phyloP scores from a whole-genome alignment of 1,140 invertebrate genomes.

The Drosophila mojavensis region DNA sequence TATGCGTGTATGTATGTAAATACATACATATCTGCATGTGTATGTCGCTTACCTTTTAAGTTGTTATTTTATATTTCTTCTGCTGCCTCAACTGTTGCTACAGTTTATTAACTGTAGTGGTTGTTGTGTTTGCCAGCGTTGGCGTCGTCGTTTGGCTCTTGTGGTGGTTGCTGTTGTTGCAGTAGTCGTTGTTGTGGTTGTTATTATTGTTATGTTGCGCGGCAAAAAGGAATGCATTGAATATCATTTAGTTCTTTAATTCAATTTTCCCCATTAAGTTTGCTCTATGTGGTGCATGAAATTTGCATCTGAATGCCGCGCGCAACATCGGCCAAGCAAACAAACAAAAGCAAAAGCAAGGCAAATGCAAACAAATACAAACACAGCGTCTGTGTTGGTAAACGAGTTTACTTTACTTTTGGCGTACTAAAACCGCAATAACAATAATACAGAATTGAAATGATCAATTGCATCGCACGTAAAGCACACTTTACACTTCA shows the following conservation, averaged over 20 bases:
- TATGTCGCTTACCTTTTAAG: constrained; percentile 51
- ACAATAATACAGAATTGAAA: constrained; percentile 27
- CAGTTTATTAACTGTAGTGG: constrained; percentile 34
- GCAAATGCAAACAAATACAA: constrained; percentile 43
- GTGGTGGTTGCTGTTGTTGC: constrained; percentile 17
- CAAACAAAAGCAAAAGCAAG: constrained; percentile 29
- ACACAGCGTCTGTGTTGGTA: constrained; percentile 37
- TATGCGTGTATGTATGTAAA: neutral
- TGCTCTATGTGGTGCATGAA: constrained; percentile 20
- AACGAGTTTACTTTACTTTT: constrained; percentile 47
- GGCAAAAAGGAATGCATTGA: constrained; percentile 47
- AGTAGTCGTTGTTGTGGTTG: constrained; percentile 8
- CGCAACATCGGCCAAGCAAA: constrained; percentile 32
- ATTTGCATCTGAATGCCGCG: constrained; percentile 55
- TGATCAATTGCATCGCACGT: constrained; percentile 27
- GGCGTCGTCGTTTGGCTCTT: constrained; percentile 33
- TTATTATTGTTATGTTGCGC: constrained; percentile 23
- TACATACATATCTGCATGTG: neutral
- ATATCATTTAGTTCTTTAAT: constrained; percentile 38
- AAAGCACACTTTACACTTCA: constrained; percentile 25
- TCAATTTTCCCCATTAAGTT: constrained; percentile 20
- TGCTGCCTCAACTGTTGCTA: constrained; percentile 61
- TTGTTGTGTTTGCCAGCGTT: constrained; percentile 35
- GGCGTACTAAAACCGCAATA: constrained; percentile 43
- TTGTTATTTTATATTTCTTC: constrained; percentile 23